phyloP scores from a whole-genome alignment of 2,797 vertebrate species.

The Periophthalmus magnuspinnatus region DNA sequence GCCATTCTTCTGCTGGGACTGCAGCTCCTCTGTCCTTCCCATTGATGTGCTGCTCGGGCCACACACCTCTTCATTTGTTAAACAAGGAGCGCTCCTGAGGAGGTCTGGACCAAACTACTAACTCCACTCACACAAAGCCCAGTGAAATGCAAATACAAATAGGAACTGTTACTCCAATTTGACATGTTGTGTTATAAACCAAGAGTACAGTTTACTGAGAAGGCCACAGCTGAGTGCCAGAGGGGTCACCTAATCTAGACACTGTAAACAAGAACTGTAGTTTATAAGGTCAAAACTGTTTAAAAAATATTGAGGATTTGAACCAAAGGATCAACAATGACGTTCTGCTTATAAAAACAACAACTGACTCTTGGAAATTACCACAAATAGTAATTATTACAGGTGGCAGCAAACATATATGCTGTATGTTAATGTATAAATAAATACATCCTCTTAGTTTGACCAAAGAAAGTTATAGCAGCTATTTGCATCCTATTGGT shows the following conservation, averaged over 20 bases:
- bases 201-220: constrained; percentile 5
- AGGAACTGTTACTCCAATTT: constrained; percentile 33
- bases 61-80: constrained; percentile 40
- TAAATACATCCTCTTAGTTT: too few relatives aligned
- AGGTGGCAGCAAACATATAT: too few relatives aligned
- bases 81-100: constrained; percentile 42
- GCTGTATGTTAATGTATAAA: too few relatives aligned
- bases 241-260: neutral
- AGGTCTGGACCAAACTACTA: constrained; percentile 34
- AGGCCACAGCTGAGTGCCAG: neutral
- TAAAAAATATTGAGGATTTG: neutral
- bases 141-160: constrained; percentile 56
- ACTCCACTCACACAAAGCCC: constrained; percentile 48
- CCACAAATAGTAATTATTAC: too few relatives aligned
- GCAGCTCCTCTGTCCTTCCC: constrained; percentile 29
- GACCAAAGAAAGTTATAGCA: too few relatives aligned
- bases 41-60: constrained; percentile 36
- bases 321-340: neutral
- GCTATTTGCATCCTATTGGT: too few relatives aligned
- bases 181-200: constrained; percentile 15
- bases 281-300: neutral
- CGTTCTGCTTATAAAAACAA: neutral
- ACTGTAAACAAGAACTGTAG: neutral
- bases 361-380: too few relatives aligned
- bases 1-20: constrained; percentile 36